phyloP scores from a whole-genome alignment of 2,888 invertebrate genomes.

The Lagria hirta region DNA sequence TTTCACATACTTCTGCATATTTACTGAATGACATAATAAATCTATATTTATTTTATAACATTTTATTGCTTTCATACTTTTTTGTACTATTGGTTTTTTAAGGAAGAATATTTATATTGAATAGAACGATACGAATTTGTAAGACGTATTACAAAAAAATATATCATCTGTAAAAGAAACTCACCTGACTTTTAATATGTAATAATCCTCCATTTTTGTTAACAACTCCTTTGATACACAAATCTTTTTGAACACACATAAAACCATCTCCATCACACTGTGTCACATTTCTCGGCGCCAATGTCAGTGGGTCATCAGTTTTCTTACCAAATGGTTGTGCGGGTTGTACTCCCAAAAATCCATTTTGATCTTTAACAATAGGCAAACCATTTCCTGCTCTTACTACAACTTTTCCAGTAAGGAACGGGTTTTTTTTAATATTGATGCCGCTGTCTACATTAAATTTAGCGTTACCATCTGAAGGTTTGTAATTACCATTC shows the following conservation, averaged over 20 bases:
- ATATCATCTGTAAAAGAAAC: constrained; percentile 39
- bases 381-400: constrained; percentile 45
- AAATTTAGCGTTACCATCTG: constrained; percentile 9
- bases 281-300: not conserved
- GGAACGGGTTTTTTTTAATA: constrained; percentile 43
- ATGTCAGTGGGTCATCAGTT: constrained; percentile 32
- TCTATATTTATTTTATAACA: no score
- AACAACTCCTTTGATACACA: constrained; percentile 64
- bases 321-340: constrained; percentile 39
- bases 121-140: no score
- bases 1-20: no score
- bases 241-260: constrained; percentile 62
- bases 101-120: no score
- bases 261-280: constrained; percentile 61
- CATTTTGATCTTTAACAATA: constrained; percentile 40
- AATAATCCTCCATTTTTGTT: constrained; percentile 56
- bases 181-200: constrained; percentile 59
- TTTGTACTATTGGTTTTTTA: no score
- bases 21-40: no score
- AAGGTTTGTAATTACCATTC: constrained; percentile 38
- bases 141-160: no score
- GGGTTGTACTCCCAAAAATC: constrained; percentile 52
- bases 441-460: constrained; percentile 31
- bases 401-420: constrained; percentile 39
- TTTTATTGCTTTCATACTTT: no score